These are phyloP conservation scores for Scytalopus superciliaris DNA, from an alignment of 2,113 vertebrate genomes.

Conservation along the genomic window DNA sequence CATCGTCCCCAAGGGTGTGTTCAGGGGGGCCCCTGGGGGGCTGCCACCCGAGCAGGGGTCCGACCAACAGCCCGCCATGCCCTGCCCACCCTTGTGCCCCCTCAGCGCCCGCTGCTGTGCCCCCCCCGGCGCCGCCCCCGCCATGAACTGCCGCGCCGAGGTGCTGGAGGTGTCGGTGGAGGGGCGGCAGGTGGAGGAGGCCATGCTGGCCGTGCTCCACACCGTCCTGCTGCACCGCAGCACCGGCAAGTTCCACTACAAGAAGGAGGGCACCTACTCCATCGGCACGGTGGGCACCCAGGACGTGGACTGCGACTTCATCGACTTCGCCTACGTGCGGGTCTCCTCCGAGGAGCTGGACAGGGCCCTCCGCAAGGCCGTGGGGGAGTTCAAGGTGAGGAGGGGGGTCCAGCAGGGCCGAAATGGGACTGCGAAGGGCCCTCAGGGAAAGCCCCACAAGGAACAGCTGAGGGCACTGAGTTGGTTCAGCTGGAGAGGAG, in stretches of 20 bases:
- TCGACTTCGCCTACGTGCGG: conserved; percentile 91
- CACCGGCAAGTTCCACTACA: conserved; percentile 99
- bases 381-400: conserved; percentile 91
- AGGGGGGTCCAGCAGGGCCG: fast-evolving
- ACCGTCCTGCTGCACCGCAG: conserved; percentile 93
- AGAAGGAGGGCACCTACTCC: conserved; percentile 98
- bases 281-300: conserved; percentile 95
- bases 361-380: conserved; percentile 88
- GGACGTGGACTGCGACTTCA: conserved; percentile 96
- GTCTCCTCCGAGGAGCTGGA: conserved; percentile 95
- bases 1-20: too few relatives aligned
- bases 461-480: background rate
- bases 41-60: background rate
- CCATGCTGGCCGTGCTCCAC: conserved; percentile 89
- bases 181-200: conserved; percentile 93
- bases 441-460: background rate
- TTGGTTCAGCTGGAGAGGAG: background rate
- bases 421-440: fast-evolving
- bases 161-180: conserved; percentile 95
- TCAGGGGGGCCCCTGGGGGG: background rate
- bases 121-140: background rate
- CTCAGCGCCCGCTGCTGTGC: background rate
- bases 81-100: background rate
- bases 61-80: background rate
- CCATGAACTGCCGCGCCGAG: conserved; percentile 96